Base-by-base conservation (phyloP, 2,888 invertebrate species). In the Torymus aiolomorphi region DNA sequence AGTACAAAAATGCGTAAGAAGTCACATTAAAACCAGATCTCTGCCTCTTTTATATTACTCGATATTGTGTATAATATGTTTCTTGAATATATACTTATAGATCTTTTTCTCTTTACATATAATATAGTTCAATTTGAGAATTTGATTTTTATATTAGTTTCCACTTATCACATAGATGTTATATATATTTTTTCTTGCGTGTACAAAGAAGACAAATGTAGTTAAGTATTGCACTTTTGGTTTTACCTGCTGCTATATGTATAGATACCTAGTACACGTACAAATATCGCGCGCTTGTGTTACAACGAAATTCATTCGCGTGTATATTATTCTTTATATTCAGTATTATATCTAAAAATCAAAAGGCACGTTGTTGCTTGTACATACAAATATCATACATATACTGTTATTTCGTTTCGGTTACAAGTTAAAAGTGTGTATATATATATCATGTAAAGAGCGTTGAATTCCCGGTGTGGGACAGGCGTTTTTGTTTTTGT, bases 321-420 rank as follows among this genome's bases (percentile, higher is more conserved):
- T 42, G 2, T 18, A 16, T 54, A 20, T 59, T 61, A 61, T 59
- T 59, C 12, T 20, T 59, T 10, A 42, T 42, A 5, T 42, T 42
- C 42, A 42, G 49, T 49, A 42, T 51, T 52, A 62, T 54, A 65
- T 63, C 16, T 16, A 67, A 73, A 73, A 73, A 59, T 24, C 18
- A 66, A 80, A 78, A 81, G 78, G 81, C 81, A 81, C 78, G 54
- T 76, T 70, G 18, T 75, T 78, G 57, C 62, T 18, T 56, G 63
- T 52, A 59, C 52, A 73, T 63, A n/a, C 31, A 63, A 42, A 42
- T 42, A 42, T 42, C 42, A 42, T 42, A 42, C 42, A 42, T 42
- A 42, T 42, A 42, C 42, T 42, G 8, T 42, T 42, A 42, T 42
- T 42, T 42, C 42, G 18, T 3, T 51, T 69, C 16, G 62, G 16